A percentile compares a stretch with the other conserved stretches of the same genome.
Conservation (phyloP, 2,888 invertebrate species). For the Melanchra persicariae region DNA sequence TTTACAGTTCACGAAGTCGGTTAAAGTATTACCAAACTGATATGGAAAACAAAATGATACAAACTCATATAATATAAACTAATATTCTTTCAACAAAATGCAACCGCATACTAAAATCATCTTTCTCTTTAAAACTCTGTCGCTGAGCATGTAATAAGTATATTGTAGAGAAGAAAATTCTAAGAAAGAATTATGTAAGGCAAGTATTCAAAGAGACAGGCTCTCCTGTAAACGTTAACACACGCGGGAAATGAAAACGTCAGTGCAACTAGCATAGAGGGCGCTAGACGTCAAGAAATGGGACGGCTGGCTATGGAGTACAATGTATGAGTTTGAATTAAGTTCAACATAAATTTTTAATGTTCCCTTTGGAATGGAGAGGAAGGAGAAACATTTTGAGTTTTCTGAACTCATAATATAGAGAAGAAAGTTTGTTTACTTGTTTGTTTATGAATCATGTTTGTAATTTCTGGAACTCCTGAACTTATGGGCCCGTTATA, state of each 20-base stretch:
- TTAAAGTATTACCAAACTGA: too few species aligned
- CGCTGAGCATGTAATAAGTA: slow-evolving; percentile 40
- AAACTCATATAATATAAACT: background rate
- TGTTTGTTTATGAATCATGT: too few species aligned
- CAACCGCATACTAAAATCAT: slow-evolving; percentile 13
- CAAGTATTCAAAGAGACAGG: slow-evolving; percentile 75
- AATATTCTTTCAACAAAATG: slow-evolving; percentile 1
- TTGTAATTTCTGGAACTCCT: too few species aligned
- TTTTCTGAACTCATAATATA: background rate
- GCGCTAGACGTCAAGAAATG: slow-evolving; percentile 42
- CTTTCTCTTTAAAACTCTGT: slow-evolving; percentile 11
- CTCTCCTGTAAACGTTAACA: slow-evolving; percentile 70
- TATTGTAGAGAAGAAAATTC: slow-evolving; percentile 51
- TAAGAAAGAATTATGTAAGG: slow-evolving; percentile 65
- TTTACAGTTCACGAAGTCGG: background rate
- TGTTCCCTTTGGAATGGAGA: background rate
- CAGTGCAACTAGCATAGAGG: slow-evolving; percentile 67
- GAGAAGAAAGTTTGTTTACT: background rate
- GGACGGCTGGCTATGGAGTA: slow-evolving; percentile 20
- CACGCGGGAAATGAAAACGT: slow-evolving; percentile 81
- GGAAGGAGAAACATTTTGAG: background rate
- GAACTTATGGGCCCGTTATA: too few species aligned
- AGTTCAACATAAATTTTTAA: slow-evolving; percentile 20
- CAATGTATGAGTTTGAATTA: slow-evolving; percentile 20
- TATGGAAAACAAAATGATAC: background rate